A percentile compares a stretch with the other conserved stretches of the same genome.
Evolutionary conservation across 2,888 invertebrate species (phyloP).

Genomic region (Hanleya hanleyi): DNA sequence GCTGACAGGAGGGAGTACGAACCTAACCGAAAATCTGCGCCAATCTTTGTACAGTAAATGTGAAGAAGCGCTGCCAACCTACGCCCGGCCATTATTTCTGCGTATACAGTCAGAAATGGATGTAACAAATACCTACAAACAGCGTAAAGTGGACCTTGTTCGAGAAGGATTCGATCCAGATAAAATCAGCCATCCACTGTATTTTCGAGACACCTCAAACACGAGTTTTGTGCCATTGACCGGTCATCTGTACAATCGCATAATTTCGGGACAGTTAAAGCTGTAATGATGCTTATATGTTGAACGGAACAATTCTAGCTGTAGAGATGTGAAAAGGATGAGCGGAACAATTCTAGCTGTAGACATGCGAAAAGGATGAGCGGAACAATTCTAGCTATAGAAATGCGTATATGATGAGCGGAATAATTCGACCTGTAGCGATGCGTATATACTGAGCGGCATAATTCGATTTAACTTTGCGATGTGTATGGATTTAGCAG

Average conservation of each 20-base stretch:
- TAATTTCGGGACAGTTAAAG: not conserved
- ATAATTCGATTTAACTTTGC: too few relatives aligned
- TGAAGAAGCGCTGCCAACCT: constrained; percentile 46
- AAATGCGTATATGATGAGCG: too few relatives aligned
- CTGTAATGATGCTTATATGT: too few relatives aligned
- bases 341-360: too few relatives aligned
- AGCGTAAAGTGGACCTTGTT: constrained; percentile 49
- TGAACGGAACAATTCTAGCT: too few relatives aligned
- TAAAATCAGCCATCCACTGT: constrained; percentile 42
- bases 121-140: constrained; percentile 59
- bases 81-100: constrained; percentile 59
- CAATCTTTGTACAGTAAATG: constrained; percentile 37
- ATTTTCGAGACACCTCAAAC: constrained; percentile 38
- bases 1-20: constrained; percentile 31
- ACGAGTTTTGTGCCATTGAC: constrained; percentile 32
- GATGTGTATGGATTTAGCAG: too few relatives aligned
- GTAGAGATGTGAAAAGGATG: too few relatives aligned
- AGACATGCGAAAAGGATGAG: too few relatives aligned
- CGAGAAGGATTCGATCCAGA: constrained; percentile 52
- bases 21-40: constrained; percentile 9
- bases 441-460: too few relatives aligned
- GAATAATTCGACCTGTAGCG: too few relatives aligned
- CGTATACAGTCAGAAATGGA: constrained; percentile 44
- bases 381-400: too few relatives aligned
- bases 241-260: not conserved